These are phyloP conservation scores for Sciurus carolinensis DNA, from an alignment of 2,797 vertebrate genomes.

Conservation along the genomic window DNA sequence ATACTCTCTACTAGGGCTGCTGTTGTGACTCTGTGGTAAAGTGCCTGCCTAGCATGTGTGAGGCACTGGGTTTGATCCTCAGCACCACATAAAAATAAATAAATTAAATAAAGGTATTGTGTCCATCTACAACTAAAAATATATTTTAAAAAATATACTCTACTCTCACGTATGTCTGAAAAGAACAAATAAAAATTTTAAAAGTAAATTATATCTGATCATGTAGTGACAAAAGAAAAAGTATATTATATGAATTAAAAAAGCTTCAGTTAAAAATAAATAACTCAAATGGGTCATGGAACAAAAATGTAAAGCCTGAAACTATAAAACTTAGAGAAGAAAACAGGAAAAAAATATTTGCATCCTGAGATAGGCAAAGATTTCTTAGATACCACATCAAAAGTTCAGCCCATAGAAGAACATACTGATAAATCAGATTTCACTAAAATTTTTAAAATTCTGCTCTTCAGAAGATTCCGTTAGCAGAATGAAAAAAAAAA, in stretches of 20 bases:
- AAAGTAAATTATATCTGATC: neutral
- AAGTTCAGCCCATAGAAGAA: constrained; percentile 7
- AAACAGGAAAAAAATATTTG: neutral
- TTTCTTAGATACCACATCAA: neutral
- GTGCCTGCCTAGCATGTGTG: too few species aligned
- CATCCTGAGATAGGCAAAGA: neutral
- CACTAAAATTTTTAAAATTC: neutral
- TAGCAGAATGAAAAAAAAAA: neutral
- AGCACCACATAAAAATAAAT: too few species aligned
- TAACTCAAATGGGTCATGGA: neutral
- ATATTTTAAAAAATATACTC: too few species aligned
- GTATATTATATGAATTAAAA: neutral
- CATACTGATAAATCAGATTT: neutral
- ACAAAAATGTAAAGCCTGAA: neutral
- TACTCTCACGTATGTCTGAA: too few species aligned
- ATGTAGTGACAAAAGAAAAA: neutral
- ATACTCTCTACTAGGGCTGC: too few species aligned
- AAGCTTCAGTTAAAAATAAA: neutral
- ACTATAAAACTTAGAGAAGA: too few species aligned
- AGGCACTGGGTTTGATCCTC: too few species aligned
- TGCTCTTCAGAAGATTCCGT: neutral
- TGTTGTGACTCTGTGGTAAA: too few species aligned
- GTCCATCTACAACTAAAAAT: too few species aligned
- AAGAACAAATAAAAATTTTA: too few species aligned
- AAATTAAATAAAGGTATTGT: too few species aligned